Base-by-base conservation (phyloP, 2,797 vertebrate species). In the Spinus pinus region DNA sequence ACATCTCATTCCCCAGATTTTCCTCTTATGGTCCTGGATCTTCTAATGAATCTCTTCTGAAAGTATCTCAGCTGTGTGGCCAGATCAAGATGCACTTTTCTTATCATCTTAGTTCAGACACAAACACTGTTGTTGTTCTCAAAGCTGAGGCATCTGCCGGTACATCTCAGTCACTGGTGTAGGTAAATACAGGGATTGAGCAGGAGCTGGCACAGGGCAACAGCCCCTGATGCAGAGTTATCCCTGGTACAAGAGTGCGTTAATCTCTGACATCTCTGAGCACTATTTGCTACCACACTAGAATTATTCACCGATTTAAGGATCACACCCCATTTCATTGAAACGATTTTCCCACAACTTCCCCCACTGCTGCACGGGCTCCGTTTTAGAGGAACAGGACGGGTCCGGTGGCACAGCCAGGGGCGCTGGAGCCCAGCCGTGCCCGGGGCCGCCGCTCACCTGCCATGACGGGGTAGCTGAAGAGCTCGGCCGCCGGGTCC, bases 401-500 rank as follows among this genome's bases (percentile, higher is more conserved):
- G 1, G 0, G 3, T 28, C 12, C 8, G 4, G 31, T 4, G 18
- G 8, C 11, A 10, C 10, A 6, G 24, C 9, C 42, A 4, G 27
- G 41, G 27, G 27, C 28, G 8, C 4, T 3, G 22, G 39, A 53
- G 49, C 49, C 47, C 73, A 8, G 28, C 28, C 22, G 27, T n/a
- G 71, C 33, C 54, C 54, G 24, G 56, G 27, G 8, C 67, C 23
- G 16, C 35, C 25, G 7, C 96, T 98, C 65, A 99, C 99, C 99
- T 97, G 99, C 99, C 99, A 99, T 98, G 13, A 99, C 99, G 1
- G 99, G 98, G 75, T 99, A 99, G 91, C 96, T 97, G 96, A 99
- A 99, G 88, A 98, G 98, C 66, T 99, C 99, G 5, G 99, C 99
- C 3, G 99, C 99, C 12, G 99, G 99, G 93, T 99, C 99, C 72